These are phyloP conservation scores for Drosophila fuyamai DNA, from an alignment of 1,140 invertebrate species.

Conservation along the genomic window DNA sequence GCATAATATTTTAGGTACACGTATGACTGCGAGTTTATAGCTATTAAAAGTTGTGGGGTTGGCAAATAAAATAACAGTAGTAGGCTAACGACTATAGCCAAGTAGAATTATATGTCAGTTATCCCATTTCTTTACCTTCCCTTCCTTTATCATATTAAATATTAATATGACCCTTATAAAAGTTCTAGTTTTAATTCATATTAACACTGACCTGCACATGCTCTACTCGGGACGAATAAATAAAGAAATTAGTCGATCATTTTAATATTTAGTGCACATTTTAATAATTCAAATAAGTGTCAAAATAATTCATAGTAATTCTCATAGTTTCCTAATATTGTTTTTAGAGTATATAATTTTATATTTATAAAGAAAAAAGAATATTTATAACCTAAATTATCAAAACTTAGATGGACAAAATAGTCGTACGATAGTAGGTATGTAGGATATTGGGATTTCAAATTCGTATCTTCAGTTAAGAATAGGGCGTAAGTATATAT, in stretches of 20 bases:
- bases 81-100: constrained; percentile 1
- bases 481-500: background rate
- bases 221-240: background rate
- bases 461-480: background rate
- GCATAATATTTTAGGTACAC: constrained; percentile 2
- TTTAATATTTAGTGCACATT: background rate
- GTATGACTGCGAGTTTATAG: background rate
- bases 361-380: background rate
- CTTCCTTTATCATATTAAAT: background rate
- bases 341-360: background rate
- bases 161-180: constrained; percentile 1
- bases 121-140: background rate
- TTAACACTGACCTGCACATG: background rate
- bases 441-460: background rate
- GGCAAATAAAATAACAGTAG: background rate
- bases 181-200: background rate
- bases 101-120: background rate
- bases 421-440: background rate
- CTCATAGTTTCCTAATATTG: background rate
- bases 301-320: background rate
- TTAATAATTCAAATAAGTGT: constrained; percentile 1
- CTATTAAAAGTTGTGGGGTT: background rate
- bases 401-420: background rate
- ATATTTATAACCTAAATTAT: background rate
- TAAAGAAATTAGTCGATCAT: background rate